Evolutionary conservation across 2,797 vertebrate genomes (phyloP), one percentile per base, ranked within the genome.

Genomic region (Aeoliscus strigatus): DNA sequence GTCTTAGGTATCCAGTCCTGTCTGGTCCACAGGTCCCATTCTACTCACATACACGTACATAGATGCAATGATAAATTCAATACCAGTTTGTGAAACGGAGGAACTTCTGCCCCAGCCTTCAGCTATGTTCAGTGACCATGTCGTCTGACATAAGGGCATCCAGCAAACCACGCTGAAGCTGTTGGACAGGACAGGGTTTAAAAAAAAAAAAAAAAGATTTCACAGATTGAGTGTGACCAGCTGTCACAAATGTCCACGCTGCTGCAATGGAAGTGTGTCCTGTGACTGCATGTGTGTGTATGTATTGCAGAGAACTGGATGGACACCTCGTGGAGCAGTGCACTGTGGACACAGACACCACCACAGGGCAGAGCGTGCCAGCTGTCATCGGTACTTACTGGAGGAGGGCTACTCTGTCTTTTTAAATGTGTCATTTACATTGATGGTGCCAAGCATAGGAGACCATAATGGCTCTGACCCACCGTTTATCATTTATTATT

Each of bases 321-420:
- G 80, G 84, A 38, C 89, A 93, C 38, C 73, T 99, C 14, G 47
- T 90, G 73, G 96, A 99, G 28, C 93, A 93, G 66, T 97, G 96
- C 76, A 92, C 90, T 0, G 93, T 96, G 66, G 93, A 97, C 63
- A 93, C 92, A 1, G 88, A 94, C 63, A 73, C 88, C 39, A 87
- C 84, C 67, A 89, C 91, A 39, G 93, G 91, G 31, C 93, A 97
- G 31, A 94, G 86, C 48, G 85, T 96, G 48, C 89, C 93, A 1
- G 87, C 91, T 0, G 90, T 87, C 34, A 90, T 96, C 61, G 92
- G 96, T 98, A 85, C 77, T 51, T 30, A 23, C 15, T 28, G 14
- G 24, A 18, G 23, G 10, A 28, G 11, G 2, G 3, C 5, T 9
- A 29, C 21, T 14, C 8, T 30, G 14, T 39, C 21, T 44, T 39